phyloP scores from a whole-genome alignment of 1,140 invertebrate genomes.

The Neodiprion lecontei region DNA sequence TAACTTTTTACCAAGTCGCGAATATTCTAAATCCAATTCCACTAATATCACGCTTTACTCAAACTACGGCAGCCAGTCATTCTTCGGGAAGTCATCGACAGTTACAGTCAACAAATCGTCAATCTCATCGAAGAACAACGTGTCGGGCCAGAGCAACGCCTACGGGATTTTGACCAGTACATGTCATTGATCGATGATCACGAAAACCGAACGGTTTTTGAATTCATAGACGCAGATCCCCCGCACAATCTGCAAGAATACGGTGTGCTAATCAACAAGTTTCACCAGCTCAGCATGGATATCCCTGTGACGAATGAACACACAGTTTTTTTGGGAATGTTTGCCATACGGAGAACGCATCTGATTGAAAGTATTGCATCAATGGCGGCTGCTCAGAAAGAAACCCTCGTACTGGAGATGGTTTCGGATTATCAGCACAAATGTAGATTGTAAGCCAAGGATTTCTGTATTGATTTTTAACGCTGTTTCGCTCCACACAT shows the following conservation, averaged over 20 bases:
- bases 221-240: slow-evolving; percentile 71
- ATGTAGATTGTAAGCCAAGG: slow-evolving; percentile 73
- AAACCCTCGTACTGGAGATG: slow-evolving; percentile 77
- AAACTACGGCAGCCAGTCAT: slow-evolving; percentile 68
- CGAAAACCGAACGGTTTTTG: slow-evolving; percentile 69
- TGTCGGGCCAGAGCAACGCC: slow-evolving; percentile 72
- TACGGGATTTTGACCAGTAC: slow-evolving; percentile 84
- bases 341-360: slow-evolving; percentile 82
- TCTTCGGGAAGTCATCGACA: slow-evolving; percentile 67
- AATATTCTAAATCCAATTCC: slow-evolving; percentile 21
- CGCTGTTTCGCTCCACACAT: not conserved
- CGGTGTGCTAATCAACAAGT: slow-evolving; percentile 69
- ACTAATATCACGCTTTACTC: slow-evolving; percentile 25
- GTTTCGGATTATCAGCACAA: slow-evolving; percentile 79
- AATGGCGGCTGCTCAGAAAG: slow-evolving; percentile 73
- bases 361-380: slow-evolving; percentile 77
- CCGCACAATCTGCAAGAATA: slow-evolving; percentile 73
- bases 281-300: slow-evolving; percentile 68
- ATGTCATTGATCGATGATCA: slow-evolving; percentile 79
- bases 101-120: slow-evolving; percentile 65
- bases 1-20: not conserved
- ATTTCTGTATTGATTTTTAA: slow-evolving; percentile 16
- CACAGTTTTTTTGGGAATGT: slow-evolving; percentile 81
- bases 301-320: slow-evolving; percentile 72
- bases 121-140: slow-evolving; percentile 73